Percentiles rank a stretch among this genome's conserved stretches.
These are phyloP conservation scores for Sitobion miscanthi DNA, from an alignment of 1,140 invertebrate genomes.

Conservation along the genomic window DNA sequence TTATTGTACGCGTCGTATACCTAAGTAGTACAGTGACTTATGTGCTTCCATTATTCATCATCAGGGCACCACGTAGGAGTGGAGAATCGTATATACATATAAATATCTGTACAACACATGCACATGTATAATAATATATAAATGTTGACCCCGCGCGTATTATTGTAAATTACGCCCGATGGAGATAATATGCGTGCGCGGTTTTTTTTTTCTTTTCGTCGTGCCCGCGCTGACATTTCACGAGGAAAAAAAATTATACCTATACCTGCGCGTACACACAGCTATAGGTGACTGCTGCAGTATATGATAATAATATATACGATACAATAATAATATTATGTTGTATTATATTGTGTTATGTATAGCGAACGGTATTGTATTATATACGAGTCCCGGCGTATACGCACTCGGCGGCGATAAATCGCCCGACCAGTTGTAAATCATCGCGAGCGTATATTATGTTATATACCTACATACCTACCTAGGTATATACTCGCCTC, in stretches of 20 bases:
- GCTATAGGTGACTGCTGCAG: background rate
- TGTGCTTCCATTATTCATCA: conserved; percentile 56
- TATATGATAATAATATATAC: background rate
- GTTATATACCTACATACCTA: background rate
- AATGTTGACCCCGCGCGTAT: conserved; percentile 34
- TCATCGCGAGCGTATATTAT: background rate
- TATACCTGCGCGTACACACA: background rate
- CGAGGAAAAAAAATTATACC: conserved; percentile 4
- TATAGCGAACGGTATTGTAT: background rate
- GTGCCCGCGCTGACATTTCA: conserved; percentile 38
- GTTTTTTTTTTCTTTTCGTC: conserved; percentile 31
- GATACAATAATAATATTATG: conserved; percentile 11
- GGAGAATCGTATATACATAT: background rate
- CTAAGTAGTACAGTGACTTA: conserved; percentile 43
- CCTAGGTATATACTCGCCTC: background rate
- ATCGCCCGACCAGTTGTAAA: conserved; percentile 44
- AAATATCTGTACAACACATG: background rate
- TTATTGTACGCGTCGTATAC: background rate
- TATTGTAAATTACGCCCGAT: conserved; percentile 24
- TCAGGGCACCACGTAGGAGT: conserved; percentile 32
- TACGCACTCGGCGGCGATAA: conserved; percentile 36
- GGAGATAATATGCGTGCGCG: conserved; percentile 25
- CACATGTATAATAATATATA: background rate
- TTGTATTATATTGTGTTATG: background rate
- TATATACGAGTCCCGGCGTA: background rate